Conservation (phyloP, 2,797 vertebrate genomes). For the Trichosurus vulpecula region DNA sequence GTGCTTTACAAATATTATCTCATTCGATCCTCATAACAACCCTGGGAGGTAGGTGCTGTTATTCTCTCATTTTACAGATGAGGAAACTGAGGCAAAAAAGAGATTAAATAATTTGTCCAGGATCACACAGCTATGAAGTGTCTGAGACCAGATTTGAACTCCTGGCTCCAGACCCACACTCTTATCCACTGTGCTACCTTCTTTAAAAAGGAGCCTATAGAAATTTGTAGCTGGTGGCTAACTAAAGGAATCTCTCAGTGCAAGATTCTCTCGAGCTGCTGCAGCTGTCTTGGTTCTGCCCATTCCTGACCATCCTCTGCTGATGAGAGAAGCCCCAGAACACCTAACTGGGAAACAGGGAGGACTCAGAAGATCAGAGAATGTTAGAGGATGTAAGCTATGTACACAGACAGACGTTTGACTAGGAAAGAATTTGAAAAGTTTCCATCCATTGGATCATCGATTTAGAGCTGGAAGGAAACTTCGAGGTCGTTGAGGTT, state of each 20-base stretch:
- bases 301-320: not conserved
- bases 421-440: not conserved
- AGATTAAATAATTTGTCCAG: not conserved
- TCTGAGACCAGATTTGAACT: not conserved
- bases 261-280: not conserved
- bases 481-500: not conserved
- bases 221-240: not conserved
- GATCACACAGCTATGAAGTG: not conserved
- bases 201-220: not conserved
- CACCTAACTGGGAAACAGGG: not conserved
- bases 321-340: not conserved
- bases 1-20: not conserved
- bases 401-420: not conserved
- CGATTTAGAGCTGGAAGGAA: not conserved
- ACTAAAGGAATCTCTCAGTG: not conserved
- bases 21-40: not conserved
- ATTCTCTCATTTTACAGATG: not conserved
- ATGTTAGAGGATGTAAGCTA: not conserved
- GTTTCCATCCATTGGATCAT: constrained; percentile 10
- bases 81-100: not conserved
- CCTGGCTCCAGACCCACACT: too few relatives aligned
- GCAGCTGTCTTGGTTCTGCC: not conserved
- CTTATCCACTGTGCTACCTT: too few relatives aligned
- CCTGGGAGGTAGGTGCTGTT: not conserved
- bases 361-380: not conserved